A percentile compares a stretch with the other conserved stretches of the same genome.
Conservation (phyloP, 2,888 invertebrate species). For the Harpalus rufipes region DNA sequence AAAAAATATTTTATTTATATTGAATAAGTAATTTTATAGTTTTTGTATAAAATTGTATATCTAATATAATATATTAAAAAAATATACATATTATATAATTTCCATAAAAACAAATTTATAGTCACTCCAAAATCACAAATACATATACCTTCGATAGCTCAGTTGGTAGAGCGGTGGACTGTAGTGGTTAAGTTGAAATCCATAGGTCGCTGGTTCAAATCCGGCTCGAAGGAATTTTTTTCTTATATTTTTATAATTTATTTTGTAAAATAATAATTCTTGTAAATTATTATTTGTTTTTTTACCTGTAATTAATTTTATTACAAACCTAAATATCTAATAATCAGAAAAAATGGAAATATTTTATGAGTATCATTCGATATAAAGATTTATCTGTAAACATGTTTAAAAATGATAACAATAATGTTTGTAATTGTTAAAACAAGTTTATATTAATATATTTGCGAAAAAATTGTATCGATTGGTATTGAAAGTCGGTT, state of each 20-base stretch:
- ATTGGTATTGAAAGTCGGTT: background rate
- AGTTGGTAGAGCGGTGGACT: conserved; percentile 76
- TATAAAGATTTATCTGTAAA: no score
- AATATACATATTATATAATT: background rate
- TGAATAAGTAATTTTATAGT: no score
- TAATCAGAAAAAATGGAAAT: no score
- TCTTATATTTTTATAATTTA: conserved; percentile 18
- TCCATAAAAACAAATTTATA: conserved; percentile 9
- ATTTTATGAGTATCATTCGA: no score
- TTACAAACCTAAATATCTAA: no score
- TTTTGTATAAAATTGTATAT: no score
- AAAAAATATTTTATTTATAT: no score
- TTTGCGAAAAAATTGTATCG: background rate
- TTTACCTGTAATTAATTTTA: no score
- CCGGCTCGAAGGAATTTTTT: conserved; percentile 81
- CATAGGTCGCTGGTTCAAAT: conserved; percentile 86
- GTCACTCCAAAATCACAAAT: background rate
- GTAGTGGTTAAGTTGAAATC: conserved; percentile 76
- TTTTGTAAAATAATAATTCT: background rate
- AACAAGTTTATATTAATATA: background rate
- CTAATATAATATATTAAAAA: no score
- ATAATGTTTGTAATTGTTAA: background rate
- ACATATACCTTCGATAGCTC: conserved; percentile 74
- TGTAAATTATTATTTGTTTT: no score
- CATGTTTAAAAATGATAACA: background rate